phyloP scores from a whole-genome alignment of 2,113 vertebrate genomes.

The Ailuropoda melanoleuca region DNA sequence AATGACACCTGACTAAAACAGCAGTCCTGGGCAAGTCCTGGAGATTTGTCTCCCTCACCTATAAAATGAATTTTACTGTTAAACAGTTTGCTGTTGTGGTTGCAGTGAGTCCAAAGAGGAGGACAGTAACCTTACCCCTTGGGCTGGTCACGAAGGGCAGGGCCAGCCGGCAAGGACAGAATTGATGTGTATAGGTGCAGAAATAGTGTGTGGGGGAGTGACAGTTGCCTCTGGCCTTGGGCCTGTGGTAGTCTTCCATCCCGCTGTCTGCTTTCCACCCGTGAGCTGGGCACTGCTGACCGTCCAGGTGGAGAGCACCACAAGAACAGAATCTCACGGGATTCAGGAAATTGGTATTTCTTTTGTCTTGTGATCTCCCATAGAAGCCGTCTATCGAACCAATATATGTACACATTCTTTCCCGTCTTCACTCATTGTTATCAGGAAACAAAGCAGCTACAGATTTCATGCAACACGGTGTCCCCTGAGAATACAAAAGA shows the following conservation, averaged over 20 bases:
- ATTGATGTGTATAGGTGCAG: neutral
- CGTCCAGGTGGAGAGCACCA: neutral
- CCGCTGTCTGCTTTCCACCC: neutral
- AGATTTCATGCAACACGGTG: neutral
- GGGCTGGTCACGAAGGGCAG: neutral
- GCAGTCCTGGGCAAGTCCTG: neutral
- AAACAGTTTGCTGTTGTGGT: neutral
- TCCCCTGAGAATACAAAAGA: conserved; percentile 33
- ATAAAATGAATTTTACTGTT: neutral
- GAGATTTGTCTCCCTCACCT: neutral
- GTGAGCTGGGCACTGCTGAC: neutral
- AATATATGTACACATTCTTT: neutral
- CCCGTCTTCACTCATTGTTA: neutral
- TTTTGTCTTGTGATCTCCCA: neutral
- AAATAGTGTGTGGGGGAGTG: neutral
- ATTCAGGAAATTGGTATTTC: neutral
- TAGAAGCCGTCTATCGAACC: neutral
- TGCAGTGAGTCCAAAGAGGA: neutral
- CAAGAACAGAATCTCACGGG: neutral
- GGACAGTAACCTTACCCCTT: no score
- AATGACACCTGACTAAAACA: neutral
- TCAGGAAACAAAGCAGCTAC: conserved; percentile 11
- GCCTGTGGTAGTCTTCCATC: neutral
- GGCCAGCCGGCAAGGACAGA: neutral
- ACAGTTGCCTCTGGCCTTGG: neutral